A percentile compares a stretch with the other conserved stretches of the same genome.
These are phyloP conservation scores for Brienomyrus brachyistius DNA, from an alignment of 2,113 vertebrate genomes.

Conservation along the genomic window DNA sequence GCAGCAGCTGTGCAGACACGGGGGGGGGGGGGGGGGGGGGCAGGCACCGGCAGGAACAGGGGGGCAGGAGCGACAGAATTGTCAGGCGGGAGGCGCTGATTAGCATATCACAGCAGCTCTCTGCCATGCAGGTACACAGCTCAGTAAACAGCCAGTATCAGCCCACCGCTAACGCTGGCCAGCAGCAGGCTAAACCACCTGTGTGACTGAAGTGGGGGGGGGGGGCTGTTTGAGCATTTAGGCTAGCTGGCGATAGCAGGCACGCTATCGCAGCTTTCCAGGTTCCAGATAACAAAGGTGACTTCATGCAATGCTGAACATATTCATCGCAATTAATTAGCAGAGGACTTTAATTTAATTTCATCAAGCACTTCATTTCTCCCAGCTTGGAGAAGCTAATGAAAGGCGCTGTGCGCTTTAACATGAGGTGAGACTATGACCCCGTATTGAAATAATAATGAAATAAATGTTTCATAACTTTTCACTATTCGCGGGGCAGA, in stretches of 20 bases:
- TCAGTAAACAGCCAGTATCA: neutral
- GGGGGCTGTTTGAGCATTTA: neutral
- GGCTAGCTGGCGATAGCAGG: neutral
- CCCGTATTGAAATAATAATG: neutral
- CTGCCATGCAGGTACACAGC: neutral
- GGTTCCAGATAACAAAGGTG: neutral
- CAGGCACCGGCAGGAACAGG: neutral
- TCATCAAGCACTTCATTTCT: neutral
- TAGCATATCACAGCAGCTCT: constrained; percentile 20
- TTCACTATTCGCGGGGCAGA: neutral
- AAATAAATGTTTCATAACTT: neutral
- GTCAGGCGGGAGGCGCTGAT: neutral
- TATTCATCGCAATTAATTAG: constrained; percentile 13
- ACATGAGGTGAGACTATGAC: neutral
- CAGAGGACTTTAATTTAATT: neutral
- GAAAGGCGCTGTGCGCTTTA: neutral
- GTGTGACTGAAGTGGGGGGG: neutral
- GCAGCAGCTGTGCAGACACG: constrained; percentile 35
- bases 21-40: neutral
- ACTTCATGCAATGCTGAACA: neutral
- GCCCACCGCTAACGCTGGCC: neutral
- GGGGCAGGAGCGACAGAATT: neutral
- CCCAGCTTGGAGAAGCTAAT: neutral
- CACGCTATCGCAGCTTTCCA: neutral
- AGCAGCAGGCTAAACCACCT: neutral